Percentiles rank a stretch among this genome's conserved stretches.
These are phyloP conservation scores for Hypotaenidia philippensis DNA, from an alignment of 2,797 vertebrate species.

Conservation along the genomic window DNA sequence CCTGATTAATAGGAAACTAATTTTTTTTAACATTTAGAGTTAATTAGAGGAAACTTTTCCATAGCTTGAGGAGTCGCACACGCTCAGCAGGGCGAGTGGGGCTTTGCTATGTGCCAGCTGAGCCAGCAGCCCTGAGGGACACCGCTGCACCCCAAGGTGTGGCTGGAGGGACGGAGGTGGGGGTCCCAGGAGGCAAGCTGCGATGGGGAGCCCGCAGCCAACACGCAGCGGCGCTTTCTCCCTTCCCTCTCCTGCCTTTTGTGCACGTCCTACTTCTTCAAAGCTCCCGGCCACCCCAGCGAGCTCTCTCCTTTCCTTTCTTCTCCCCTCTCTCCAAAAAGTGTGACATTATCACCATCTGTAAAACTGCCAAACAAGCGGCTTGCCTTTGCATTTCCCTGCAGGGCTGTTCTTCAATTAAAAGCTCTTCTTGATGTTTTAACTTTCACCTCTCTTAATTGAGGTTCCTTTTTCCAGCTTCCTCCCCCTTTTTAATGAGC, in stretches of 20 bases:
- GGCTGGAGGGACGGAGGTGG: neutral
- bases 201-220: neutral
- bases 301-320: neutral
- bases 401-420: slow-evolving; percentile 51
- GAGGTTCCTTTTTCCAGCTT: slow-evolving; percentile 12
- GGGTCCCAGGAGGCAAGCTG: neutral
- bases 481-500: neutral
- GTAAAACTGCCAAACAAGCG: neutral
- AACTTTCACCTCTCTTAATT: slow-evolving; percentile 51
- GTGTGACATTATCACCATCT: slow-evolving; percentile 19
- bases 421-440: slow-evolving; percentile 42
- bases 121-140: accelerated
- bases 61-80: neutral
- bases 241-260: neutral
- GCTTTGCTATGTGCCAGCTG: neutral
- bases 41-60: neutral
- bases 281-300: neutral
- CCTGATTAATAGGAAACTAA: neutral
- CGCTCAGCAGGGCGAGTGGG: neutral
- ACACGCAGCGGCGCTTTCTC: accelerated
- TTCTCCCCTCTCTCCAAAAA: neutral
- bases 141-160: neutral
- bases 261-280: neutral
- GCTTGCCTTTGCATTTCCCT: slow-evolving; percentile 28
- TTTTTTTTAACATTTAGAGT: neutral